These are phyloP conservation scores for Mechanitis mazaeus DNA, from an alignment of 2,888 invertebrate species.

Conservation along the genomic window DNA sequence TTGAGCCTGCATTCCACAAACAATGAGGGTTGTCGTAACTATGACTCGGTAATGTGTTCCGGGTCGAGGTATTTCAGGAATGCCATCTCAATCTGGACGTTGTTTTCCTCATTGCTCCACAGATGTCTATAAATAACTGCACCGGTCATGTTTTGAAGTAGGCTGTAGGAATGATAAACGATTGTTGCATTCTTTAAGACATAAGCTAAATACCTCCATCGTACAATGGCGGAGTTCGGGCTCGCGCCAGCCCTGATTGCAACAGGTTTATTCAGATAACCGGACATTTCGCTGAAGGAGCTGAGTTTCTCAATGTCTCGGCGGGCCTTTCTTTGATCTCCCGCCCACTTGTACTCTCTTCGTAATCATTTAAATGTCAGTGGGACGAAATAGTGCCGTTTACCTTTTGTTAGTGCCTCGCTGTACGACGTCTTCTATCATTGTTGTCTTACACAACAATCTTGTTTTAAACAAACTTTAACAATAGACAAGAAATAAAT, in stretches of 20 bases:
- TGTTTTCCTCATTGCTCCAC: constrained; percentile 1
- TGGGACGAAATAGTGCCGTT: constrained; percentile 22
- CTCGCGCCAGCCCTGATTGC: constrained; percentile 41
- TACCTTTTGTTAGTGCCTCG: neutral
- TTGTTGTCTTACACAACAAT: no score
- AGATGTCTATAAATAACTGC: neutral
- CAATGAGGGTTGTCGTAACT: constrained; percentile 2
- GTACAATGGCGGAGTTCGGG: constrained; percentile 5
- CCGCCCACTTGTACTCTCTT: constrained; percentile 27
- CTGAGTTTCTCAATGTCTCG: constrained; percentile 26
- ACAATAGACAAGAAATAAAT: no score
- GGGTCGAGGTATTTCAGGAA: neutral
- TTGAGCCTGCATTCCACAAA: constrained; percentile 46
- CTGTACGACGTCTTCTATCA: neutral
- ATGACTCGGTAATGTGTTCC: neutral
- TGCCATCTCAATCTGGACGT: neutral
- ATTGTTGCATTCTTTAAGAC: neutral
- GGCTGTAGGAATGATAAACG: neutral
- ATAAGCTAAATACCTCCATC: neutral
- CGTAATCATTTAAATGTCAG: constrained; percentile 32
- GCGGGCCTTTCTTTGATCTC: constrained; percentile 27
- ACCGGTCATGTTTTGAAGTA: neutral
- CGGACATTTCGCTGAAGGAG: constrained; percentile 46
- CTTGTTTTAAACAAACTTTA: no score
- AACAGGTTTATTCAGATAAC: constrained; percentile 56